Base-by-base conservation (phyloP, 2,888 invertebrate species). In the Rhagonycha lutea region DNA sequence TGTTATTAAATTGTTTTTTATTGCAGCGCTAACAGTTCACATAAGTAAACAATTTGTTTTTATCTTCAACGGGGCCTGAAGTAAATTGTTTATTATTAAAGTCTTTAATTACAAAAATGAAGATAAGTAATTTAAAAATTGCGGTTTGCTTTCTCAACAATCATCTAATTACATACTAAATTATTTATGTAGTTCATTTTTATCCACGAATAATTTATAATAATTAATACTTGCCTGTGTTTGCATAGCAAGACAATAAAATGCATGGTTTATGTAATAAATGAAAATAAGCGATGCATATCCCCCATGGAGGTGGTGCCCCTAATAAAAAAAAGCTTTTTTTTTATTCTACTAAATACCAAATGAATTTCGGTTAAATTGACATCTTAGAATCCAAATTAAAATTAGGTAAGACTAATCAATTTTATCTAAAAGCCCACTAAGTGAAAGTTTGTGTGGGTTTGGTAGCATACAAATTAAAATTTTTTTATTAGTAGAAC, bases 41-140 rank as follows among this genome's bases (percentile, higher is more conserved):
- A 32, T 61, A 70, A 23, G 62, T 71, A 71, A 71, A 63, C 63
- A 71, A 71, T 71, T 71, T 65, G 65, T 71, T 63, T n/a, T 70
- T 14, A 62, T 65, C 47, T 18, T 71, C 71, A 71, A 7, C 47
- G 63, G 71, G 47, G 71, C 71, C 29, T 65, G 47, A 65, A 23
- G 65, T 65, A 71, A 71, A 71, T 71, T 65, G 14, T 26, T 23
- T 23, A 60, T n/a, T 71, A 71, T 71, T 65, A 71, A 28, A 8
- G 28, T 28, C 18, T 70, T 62, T 62, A 70, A 70, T 70, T 70
- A 63, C 24, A 71, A 23, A 23, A 32, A 12, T 23, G n/a, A 32
- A 62, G 24, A 71, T 23, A 71, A 68, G 11, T 68, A 68, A 62
- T 65, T 14, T 32, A 68, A 68, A 68, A 68, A 68, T 4, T 63